phyloP scores from a whole-genome alignment of 2,113 vertebrate species.

The Sterna hirundo region DNA sequence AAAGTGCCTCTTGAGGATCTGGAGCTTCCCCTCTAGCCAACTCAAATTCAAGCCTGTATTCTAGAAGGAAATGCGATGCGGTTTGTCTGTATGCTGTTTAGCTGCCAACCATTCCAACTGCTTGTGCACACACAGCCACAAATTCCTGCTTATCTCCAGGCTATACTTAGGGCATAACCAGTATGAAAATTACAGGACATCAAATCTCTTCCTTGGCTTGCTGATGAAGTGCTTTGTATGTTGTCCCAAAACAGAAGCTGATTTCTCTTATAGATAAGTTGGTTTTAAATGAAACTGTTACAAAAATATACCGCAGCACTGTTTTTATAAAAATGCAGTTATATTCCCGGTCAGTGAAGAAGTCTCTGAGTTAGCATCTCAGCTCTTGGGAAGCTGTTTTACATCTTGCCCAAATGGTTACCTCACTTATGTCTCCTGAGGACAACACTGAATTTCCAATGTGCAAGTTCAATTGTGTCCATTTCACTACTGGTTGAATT shows the following conservation, averaged over 20 bases:
- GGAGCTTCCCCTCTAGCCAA: background rate
- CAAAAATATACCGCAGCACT: background rate
- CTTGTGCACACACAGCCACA: background rate
- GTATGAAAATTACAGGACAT: slow-evolving; percentile 1
- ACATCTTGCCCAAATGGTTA: background rate
- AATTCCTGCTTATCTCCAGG: background rate
- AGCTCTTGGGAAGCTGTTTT: background rate
- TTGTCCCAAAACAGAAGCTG: background rate
- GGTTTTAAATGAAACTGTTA: background rate
- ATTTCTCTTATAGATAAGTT: background rate
- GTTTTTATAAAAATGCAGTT: background rate
- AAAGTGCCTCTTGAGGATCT: background rate
- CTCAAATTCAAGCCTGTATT: background rate
- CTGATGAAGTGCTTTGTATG: background rate
- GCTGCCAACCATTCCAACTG: background rate
- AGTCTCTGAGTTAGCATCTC: background rate
- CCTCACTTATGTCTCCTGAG: background rate
- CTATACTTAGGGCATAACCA: background rate
- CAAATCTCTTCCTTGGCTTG: slow-evolving; percentile 14
- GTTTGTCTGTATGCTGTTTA: background rate
- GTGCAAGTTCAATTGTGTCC: background rate
- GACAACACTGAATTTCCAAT: background rate
- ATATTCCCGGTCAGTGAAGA: background rate
- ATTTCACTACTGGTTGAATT: background rate
- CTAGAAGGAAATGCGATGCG: background rate